A percentile compares a stretch with the other conserved stretches of the same genome.
phyloP scores from a whole-genome alignment of 2,888 invertebrate genomes.

The Eudasyphora cyanicolor region DNA sequence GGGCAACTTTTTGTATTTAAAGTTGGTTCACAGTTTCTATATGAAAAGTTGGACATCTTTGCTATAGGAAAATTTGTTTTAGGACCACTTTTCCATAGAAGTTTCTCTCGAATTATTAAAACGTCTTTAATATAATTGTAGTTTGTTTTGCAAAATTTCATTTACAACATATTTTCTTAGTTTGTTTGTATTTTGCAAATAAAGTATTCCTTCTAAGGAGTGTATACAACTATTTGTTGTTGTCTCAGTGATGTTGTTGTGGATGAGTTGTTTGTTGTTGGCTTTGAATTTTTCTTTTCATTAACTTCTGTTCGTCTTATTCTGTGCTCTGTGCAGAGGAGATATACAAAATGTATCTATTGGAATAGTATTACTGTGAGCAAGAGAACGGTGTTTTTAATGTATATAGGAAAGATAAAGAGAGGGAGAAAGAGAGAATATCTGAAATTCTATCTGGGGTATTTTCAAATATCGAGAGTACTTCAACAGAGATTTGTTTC shows the following conservation, averaged over 20 bases:
- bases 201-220: constrained; percentile 17
- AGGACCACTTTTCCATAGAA: no score
- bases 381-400: not conserved
- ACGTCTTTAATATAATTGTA: no score
- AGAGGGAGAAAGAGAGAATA: constrained; percentile 6
- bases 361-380: constrained; percentile 35
- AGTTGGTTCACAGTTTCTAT: no score
- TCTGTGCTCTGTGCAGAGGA: constrained; percentile 26
- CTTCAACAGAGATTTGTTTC: not conserved
- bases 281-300: constrained; percentile 32
- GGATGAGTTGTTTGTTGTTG: not conserved
- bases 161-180: not conserved
- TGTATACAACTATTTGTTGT: constrained; percentile 42
- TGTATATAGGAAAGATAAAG: not conserved
- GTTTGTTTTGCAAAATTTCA: no score
- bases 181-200: not conserved
- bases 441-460: not conserved
- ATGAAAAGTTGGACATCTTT: no score
- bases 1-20: no score
- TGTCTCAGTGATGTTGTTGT: constrained; percentile 8
- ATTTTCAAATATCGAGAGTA: not conserved
- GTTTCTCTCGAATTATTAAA: no score
- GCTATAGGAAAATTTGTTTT: no score
- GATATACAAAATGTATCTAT: constrained; percentile 57
- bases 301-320: not conserved